A percentile compares a stretch with the other conserved stretches of the same genome.
These are phyloP conservation scores for Conus canariensis DNA, from an alignment of 2,888 invertebrate genomes.

Conservation along the genomic window DNA sequence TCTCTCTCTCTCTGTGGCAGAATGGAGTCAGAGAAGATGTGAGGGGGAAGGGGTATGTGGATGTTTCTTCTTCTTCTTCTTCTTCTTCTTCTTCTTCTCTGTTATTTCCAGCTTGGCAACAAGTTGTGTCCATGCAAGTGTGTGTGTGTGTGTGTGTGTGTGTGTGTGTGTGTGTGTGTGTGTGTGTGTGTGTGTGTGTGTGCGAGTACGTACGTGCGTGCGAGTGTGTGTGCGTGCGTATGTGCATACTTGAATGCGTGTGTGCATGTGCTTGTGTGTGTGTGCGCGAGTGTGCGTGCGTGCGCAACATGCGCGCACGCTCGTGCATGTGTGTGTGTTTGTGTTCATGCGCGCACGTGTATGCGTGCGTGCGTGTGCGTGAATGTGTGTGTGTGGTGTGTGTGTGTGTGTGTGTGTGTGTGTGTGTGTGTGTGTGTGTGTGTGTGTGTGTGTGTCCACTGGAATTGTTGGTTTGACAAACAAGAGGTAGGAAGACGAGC, in stretches of 20 bases:
- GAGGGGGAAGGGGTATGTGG: no score
- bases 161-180: no score
- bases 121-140: no score
- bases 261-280: constrained; percentile 15
- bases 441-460: constrained; percentile 1
- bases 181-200: not conserved
- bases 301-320: not conserved
- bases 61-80: no score
- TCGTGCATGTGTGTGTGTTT: not conserved
- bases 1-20: no score
- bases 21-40: no score
- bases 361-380: not conserved
- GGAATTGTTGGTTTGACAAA: no score
- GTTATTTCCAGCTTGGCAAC: no score
- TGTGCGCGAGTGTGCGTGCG: not conserved
- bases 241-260: constrained; percentile 9
- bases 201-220: no score
- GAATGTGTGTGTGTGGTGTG: not conserved
- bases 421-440: constrained; percentile 9
- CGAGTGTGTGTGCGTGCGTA: not conserved
- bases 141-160: no score
- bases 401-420: not conserved
- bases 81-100: no score
- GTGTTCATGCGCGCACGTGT: not conserved
- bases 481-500: no score